Conservation (phyloP, 2,888 invertebrate genomes). For the Xylocampa areola region DNA sequence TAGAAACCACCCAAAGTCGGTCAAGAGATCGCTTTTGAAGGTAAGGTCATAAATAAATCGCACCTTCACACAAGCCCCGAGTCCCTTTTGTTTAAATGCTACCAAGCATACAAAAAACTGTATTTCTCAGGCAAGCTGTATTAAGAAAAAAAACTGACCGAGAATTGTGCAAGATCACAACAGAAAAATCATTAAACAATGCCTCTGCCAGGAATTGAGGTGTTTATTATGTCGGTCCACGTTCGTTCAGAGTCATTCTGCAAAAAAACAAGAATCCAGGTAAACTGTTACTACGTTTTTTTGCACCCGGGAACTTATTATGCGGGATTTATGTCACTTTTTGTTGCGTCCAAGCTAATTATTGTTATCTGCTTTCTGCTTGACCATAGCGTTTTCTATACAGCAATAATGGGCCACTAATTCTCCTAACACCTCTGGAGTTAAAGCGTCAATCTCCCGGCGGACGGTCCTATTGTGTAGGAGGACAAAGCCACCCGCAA, state of each 20-base stretch:
- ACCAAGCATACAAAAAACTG: conserved; percentile 85
- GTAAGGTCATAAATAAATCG: conserved; percentile 88
- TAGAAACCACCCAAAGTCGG: conserved; percentile 82
- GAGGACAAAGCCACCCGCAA: conserved; percentile 85
- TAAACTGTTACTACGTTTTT: conserved; percentile 82
- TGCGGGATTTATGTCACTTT: conserved; percentile 90
- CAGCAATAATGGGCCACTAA: conserved; percentile 88
- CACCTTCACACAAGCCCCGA: conserved; percentile 84
- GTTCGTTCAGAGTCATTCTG: conserved; percentile 79
- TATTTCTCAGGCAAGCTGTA: conserved; percentile 81
- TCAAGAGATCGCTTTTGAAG: conserved; percentile 81
- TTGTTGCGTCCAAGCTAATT: conserved; percentile 87
- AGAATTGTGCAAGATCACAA: conserved; percentile 89
- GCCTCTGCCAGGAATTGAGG: conserved; percentile 88
- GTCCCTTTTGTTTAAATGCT: conserved; percentile 88
- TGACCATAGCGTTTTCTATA: conserved; percentile 84
- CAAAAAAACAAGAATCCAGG: conserved; percentile 84
- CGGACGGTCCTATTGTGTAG: conserved; percentile 76
- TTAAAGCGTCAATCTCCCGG: conserved; percentile 83
- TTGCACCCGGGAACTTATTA: conserved; percentile 84
- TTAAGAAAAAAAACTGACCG: conserved; percentile 76
- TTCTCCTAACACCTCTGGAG: conserved; percentile 87
- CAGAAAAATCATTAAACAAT: conserved; percentile 89
- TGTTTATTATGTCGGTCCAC: conserved; percentile 87
- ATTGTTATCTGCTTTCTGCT: conserved; percentile 88